Conservation (phyloP, 2,888 invertebrate genomes). For the Lottia scabra region DNA sequence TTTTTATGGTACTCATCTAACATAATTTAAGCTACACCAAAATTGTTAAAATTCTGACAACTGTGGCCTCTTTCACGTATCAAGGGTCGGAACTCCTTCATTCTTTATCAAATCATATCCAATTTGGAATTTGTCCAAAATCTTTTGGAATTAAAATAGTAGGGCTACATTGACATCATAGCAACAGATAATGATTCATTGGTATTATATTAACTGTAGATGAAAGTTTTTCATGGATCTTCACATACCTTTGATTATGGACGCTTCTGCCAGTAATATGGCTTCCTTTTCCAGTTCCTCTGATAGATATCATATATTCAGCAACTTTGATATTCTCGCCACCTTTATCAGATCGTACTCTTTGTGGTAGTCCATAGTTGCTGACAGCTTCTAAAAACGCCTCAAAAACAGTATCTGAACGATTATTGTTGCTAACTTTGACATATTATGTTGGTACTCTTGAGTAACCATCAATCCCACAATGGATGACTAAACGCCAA, state of each 20-base stretch:
- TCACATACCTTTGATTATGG: conserved; percentile 29
- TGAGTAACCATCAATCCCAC: conserved; percentile 30
- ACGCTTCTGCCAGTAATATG: conserved; percentile 32
- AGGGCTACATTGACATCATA: too few relatives aligned
- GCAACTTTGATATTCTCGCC: conserved; percentile 30
- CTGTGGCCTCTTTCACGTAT: too few relatives aligned
- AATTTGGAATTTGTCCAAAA: too few relatives aligned
- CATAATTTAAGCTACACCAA: too few relatives aligned
- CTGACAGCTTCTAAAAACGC: conserved; percentile 20
- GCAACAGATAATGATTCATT: too few relatives aligned
- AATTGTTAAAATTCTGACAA: too few relatives aligned
- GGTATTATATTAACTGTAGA: too few relatives aligned
- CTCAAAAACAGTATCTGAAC: conserved; percentile 19
- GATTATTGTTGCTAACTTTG: conserved; percentile 22
- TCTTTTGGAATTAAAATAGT: too few relatives aligned
- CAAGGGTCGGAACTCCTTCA: too few relatives aligned
- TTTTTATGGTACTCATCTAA: too few relatives aligned
- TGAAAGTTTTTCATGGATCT: too few relatives aligned
- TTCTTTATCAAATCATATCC: too few relatives aligned
- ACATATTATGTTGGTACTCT: conserved; percentile 21
- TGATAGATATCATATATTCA: conserved; percentile 24
- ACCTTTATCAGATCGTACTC: conserved; percentile 34
- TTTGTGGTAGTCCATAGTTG: conserved; percentile 32
- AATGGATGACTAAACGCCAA: conserved; percentile 30
- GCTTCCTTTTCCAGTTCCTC: conserved; percentile 28